Evolutionary conservation across 2,888 invertebrate species (phyloP).

Genomic region (Ectemnius continuus): DNA sequence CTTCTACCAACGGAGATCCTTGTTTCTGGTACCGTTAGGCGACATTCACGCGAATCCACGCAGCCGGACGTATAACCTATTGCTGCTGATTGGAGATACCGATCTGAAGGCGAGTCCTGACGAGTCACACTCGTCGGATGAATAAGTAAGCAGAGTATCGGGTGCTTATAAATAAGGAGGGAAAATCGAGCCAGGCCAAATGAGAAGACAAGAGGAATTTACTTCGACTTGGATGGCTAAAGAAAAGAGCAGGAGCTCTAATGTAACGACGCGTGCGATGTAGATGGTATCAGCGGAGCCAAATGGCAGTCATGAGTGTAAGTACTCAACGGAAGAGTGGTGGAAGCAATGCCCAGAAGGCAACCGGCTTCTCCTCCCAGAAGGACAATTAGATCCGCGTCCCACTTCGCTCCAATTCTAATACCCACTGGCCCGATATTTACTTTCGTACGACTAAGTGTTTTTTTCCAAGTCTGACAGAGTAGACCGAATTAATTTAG

Average conservation of each 20-base stretch:
- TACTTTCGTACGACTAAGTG: conserved; percentile 21
- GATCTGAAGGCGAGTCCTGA: conserved; percentile 35
- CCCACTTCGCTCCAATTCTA: conserved; percentile 25
- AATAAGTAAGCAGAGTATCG: neutral
- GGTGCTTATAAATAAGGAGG: neutral
- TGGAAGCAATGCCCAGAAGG: conserved; percentile 32
- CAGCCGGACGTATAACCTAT: conserved; percentile 38
- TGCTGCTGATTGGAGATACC: conserved; percentile 55
- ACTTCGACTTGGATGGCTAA: conserved; percentile 8
- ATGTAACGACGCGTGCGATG: neutral
- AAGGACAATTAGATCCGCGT: conserved; percentile 35
- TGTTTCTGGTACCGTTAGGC: conserved; percentile 53
- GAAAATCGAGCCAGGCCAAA: conserved; percentile 11
- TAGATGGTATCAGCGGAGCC: conserved; percentile 21
- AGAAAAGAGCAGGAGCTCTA: conserved; percentile 6
- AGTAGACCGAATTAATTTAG: neutral
- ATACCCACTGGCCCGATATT: conserved; percentile 28
- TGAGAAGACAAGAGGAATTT: conserved; percentile 17
- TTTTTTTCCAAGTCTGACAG: conserved; percentile 1
- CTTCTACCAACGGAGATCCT: conserved; percentile 51
- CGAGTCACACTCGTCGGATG: conserved; percentile 16
- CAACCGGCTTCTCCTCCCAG: conserved; percentile 22
- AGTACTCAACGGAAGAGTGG: conserved; percentile 19
- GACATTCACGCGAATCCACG: conserved; percentile 54
- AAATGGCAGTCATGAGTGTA: conserved; percentile 31